Evolutionary conservation across 2,888 invertebrate genomes (phyloP).

Genomic region (Chaetogeoica ovagalla): DNA sequence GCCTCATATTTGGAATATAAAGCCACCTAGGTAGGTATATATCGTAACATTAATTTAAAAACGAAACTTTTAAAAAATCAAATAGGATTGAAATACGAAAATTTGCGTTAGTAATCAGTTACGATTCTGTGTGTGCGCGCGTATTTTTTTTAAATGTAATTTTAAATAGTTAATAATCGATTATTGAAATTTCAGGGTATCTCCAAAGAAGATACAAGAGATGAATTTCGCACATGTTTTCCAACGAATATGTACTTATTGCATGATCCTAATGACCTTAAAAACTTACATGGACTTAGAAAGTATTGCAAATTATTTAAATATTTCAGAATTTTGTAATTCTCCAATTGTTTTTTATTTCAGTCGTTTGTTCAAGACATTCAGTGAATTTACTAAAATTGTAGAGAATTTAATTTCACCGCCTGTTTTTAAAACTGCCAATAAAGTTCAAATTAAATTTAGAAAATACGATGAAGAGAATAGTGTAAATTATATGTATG

Average conservation of each 20-base stretch:
- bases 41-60: too few relatives aligned
- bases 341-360: background rate
- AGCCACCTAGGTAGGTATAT: too few relatives aligned
- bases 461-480: constrained; percentile 11
- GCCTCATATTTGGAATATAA: too few relatives aligned
- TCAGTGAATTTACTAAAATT: constrained; percentile 25
- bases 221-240: background rate
- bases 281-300: constrained; percentile 36
- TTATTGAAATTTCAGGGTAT: constrained; percentile 4
- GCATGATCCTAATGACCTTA: constrained; percentile 14
- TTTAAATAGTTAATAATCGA: background rate
- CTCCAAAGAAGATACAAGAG: background rate
- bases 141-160: background rate
- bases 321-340: background rate
- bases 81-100: too few relatives aligned
- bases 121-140: too few relatives aligned
- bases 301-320: constrained; percentile 20
- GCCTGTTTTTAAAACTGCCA: constrained; percentile 22
- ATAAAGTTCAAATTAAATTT: constrained; percentile 31
- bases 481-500: constrained; percentile 5
- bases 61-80: too few relatives aligned
- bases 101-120: too few relatives aligned
- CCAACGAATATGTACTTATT: background rate
- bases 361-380: constrained; percentile 37
- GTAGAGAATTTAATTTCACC: constrained; percentile 25